Conservation (phyloP, 2,888 invertebrate genomes). For the Enchytraeus crypticus region DNA sequence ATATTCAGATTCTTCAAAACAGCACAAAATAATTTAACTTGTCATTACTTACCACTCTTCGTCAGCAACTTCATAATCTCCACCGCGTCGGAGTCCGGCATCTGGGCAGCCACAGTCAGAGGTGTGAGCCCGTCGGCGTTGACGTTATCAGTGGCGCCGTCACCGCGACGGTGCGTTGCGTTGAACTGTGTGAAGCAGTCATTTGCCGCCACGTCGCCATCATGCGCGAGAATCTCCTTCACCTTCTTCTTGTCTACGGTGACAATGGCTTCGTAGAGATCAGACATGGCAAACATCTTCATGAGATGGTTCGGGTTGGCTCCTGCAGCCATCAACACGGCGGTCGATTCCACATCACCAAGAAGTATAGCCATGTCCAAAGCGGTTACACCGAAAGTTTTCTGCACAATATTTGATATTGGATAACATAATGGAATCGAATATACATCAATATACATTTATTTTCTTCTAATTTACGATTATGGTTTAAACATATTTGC, state of each 20-base stretch:
- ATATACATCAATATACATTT: too few relatives aligned
- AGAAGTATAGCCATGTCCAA: slow-evolving; percentile 29
- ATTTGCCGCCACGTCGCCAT: slow-evolving; percentile 27
- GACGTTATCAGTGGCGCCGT: background rate
- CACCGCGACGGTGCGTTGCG: slow-evolving; percentile 8
- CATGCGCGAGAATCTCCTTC: slow-evolving; percentile 23
- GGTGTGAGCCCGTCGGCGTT: slow-evolving; percentile 26
- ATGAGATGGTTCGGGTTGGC: slow-evolving; percentile 27
- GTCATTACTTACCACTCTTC: slow-evolving; percentile 13
- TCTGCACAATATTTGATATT: too few relatives aligned
- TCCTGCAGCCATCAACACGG: slow-evolving; percentile 23
- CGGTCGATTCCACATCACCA: slow-evolving; percentile 28
- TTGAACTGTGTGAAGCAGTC: slow-evolving; percentile 25
- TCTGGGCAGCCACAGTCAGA: slow-evolving; percentile 23
- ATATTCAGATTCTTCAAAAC: too few relatives aligned
- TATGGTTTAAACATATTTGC: too few relatives aligned
- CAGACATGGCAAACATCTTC: slow-evolving; percentile 27
- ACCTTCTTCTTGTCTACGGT: slow-evolving; percentile 17
- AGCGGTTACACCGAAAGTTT: slow-evolving; percentile 29
- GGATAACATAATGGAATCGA: too few relatives aligned
- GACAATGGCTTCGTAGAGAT: slow-evolving; percentile 25
- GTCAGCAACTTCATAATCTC: slow-evolving; percentile 17
- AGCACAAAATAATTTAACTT: too few relatives aligned
- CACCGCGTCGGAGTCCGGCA: slow-evolving; percentile 8
- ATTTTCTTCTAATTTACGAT: too few relatives aligned